phyloP scores from a whole-genome alignment of 2,797 vertebrate genomes.

The Dipus sagitta region DNA sequence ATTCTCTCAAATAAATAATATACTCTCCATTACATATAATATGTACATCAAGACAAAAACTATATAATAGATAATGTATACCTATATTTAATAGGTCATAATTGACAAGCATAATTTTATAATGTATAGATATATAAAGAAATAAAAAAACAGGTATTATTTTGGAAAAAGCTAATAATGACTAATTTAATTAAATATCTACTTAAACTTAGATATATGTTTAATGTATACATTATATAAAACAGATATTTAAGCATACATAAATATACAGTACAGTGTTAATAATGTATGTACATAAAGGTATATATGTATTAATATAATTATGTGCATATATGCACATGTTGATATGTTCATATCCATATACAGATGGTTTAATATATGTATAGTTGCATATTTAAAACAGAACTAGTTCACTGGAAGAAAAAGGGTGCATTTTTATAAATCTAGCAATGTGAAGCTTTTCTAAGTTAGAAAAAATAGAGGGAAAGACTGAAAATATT shows the following conservation, averaged over 20 bases:
- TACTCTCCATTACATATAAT: neutral
- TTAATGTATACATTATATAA: neutral
- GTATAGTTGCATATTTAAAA: neutral
- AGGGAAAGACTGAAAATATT: neutral
- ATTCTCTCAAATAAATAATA: neutral
- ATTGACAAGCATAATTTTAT: neutral
- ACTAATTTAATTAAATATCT: slow-evolving; percentile 1
- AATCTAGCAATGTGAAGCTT: slow-evolving; percentile 11
- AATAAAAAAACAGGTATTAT: neutral
- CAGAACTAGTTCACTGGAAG: neutral
- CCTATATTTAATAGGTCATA: neutral
- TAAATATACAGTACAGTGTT: neutral
- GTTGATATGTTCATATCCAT: neutral
- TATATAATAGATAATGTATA: neutral
- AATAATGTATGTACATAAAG: neutral
- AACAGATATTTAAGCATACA: neutral
- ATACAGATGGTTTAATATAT: neutral
- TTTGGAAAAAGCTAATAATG: slow-evolving; percentile 1
- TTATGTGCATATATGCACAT: neutral
- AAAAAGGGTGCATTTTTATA: neutral
- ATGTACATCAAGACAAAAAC: neutral
- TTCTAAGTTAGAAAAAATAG: neutral
- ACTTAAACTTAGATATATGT: neutral
- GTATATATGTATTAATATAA: no score
- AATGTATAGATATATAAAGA: neutral